Evolutionary conservation across 2,113 vertebrate genomes (phyloP).

Genomic region (Proterorhinus semilunaris): DNA sequence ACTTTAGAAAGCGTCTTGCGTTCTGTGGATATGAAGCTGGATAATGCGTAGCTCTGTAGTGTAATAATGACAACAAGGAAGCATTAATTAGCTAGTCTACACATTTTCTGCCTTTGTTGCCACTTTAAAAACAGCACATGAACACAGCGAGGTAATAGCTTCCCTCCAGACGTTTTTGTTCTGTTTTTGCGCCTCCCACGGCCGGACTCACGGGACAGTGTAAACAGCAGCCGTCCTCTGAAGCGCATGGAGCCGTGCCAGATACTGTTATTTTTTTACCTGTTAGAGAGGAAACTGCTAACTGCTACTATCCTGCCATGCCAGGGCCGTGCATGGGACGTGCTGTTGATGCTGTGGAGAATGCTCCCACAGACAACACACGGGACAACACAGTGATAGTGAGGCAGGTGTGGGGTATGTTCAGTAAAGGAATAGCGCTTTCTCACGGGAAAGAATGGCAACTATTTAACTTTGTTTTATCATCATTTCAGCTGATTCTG

Average conservation of each 20-base stretch:
- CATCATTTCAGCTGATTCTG: too few relatives aligned
- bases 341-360: not conserved
- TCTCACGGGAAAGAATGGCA: not conserved
- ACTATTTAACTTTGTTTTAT: not conserved
- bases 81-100: too few relatives aligned
- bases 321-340: not conserved
- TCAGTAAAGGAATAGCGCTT: not conserved
- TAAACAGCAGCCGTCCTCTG: conserved; percentile 37
- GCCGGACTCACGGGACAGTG: conserved; percentile 37
- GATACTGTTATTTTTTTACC: conserved; percentile 23
- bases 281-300: conserved; percentile 6
- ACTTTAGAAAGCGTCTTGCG: too few relatives aligned
- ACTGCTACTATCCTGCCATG: not conserved
- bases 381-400: not conserved
- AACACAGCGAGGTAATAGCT: conserved; percentile 21
- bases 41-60: too few relatives aligned
- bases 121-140: not conserved
- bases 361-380: not conserved
- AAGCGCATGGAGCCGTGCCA: conserved; percentile 30
- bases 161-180: conserved; percentile 27
- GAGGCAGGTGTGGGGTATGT: not conserved
- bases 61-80: too few relatives aligned
- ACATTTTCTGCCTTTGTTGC: too few relatives aligned
- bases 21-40: too few relatives aligned
- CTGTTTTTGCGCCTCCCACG: conserved; percentile 51